Evolutionary conservation across 2,113 vertebrate genomes (phyloP).

Genomic region (Macheiramphus alcinus): DNA sequence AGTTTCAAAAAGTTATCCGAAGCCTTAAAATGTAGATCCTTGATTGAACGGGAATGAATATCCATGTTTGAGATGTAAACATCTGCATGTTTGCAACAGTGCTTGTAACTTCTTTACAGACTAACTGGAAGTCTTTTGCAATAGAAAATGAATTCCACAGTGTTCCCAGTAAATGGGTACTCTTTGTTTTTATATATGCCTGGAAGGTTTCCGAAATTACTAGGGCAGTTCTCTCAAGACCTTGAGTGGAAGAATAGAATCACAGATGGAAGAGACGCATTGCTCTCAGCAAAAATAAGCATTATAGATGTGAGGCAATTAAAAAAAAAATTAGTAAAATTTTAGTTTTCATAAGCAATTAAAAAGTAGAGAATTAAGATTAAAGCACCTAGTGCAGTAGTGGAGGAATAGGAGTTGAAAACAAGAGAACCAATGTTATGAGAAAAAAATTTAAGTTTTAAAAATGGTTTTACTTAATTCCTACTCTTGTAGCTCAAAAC

Average conservation of each 20-base stretch:
- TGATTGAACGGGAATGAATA: background rate
- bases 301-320: background rate
- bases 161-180: background rate
- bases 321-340: background rate
- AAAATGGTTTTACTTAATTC: background rate
- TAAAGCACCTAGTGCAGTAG: background rate
- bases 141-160: background rate
- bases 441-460: background rate
- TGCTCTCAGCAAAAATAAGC: background rate
- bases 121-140: background rate
- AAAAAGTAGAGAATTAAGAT: background rate
- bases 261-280: background rate
- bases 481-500: background rate
- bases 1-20: background rate
- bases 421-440: background rate
- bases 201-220: background rate
- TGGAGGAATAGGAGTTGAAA: background rate
- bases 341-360: background rate
- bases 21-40: background rate
- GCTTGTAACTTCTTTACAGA: background rate
- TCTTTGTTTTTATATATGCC: background rate
- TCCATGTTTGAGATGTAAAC: background rate
- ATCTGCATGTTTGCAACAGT: background rate
- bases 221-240: background rate
- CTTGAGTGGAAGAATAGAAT: no score